These are phyloP conservation scores for Rynchops niger DNA, from an alignment of 2,113 vertebrate genomes.

Conservation along the genomic window DNA sequence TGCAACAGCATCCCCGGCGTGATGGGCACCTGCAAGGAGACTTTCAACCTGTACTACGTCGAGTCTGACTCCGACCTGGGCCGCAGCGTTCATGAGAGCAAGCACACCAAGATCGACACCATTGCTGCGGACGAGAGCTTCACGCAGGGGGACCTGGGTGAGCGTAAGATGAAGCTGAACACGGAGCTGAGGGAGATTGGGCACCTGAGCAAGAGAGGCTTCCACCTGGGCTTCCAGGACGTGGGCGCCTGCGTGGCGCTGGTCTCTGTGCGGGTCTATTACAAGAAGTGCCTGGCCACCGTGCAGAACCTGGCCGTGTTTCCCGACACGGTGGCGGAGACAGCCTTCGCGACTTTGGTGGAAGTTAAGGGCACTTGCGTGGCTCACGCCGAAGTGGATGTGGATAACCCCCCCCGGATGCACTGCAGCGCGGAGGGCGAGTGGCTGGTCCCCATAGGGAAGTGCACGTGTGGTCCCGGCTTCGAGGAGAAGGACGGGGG, in stretches of 20 bases:
- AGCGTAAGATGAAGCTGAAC: constrained; percentile 98
- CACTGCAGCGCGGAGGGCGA: constrained; percentile 96
- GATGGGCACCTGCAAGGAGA: constrained; percentile 93
- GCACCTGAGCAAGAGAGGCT: constrained; percentile 89
- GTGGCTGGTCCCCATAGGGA: constrained; percentile 95
- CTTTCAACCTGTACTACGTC: constrained; percentile 92
- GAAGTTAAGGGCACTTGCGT: constrained; percentile 92
- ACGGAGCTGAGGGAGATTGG: constrained; percentile 95
- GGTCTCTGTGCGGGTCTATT: constrained; percentile 93
- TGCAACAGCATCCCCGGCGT: constrained; percentile 97
- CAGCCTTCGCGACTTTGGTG: constrained; percentile 90
- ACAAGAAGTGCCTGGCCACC: constrained; percentile 89
- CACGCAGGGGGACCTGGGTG: constrained; percentile 93
- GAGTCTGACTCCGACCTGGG: constrained; percentile 88
- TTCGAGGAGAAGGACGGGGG: constrained; percentile 92
- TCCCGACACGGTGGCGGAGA: constrained; percentile 90
- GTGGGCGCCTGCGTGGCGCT: constrained; percentile 94
- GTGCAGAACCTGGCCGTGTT: constrained; percentile 90
- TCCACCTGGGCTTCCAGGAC: constrained; percentile 96
- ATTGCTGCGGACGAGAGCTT: constrained; percentile 97
- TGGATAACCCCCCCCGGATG: constrained; percentile 91
- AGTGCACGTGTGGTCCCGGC: constrained; percentile 91
- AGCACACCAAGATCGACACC: constrained; percentile 93
- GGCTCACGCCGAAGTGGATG: constrained; percentile 87
- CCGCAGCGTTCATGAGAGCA: constrained; percentile 72